Conservation (phyloP, 1,140 invertebrate genomes). For the Drosophila orosa region DNA sequence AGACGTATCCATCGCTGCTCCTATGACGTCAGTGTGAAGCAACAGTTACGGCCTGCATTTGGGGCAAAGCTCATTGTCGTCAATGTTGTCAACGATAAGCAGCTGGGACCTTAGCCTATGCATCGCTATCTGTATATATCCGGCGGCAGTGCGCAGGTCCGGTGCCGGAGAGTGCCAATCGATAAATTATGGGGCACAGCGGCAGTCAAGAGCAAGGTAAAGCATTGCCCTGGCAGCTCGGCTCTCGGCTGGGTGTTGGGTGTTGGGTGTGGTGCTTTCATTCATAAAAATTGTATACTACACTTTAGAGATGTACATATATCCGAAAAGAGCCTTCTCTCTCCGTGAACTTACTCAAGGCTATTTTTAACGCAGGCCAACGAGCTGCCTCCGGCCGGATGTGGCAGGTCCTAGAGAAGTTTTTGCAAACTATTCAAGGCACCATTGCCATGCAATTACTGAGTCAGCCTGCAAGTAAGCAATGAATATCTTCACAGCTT, state of each 20-base stretch:
- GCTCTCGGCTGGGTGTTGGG: neutral
- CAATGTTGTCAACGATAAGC: conserved; percentile 69
- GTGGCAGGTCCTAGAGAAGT: conserved; percentile 9
- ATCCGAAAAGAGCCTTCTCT: neutral
- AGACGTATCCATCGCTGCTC: conserved; percentile 10
- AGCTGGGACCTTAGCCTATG: conserved; percentile 21
- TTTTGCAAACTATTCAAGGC: conserved; percentile 21
- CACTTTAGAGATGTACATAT: neutral
- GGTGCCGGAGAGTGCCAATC: conserved; percentile 53
- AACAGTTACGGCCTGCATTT: conserved; percentile 50
- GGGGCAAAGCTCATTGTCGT: conserved; percentile 48
- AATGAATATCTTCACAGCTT: neutral
- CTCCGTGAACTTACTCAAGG: conserved; percentile 59
- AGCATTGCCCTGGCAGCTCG: conserved; percentile 46
- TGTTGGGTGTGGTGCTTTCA: conserved; percentile 60
- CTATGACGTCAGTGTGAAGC: conserved; percentile 53
- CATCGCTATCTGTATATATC: conserved; percentile 16
- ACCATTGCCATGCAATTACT: conserved; percentile 5
- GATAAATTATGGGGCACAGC: conserved; percentile 78
- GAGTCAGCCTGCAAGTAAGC: conserved; percentile 5
- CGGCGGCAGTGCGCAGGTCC: conserved; percentile 64
- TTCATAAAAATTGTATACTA: conserved; percentile 66
- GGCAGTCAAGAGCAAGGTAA: conserved; percentile 83
- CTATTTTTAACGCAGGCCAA: conserved; percentile 72
- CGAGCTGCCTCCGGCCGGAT: conserved; percentile 56